Conservation (phyloP, 2,797 vertebrate genomes). For the Malurus splendens region DNA sequence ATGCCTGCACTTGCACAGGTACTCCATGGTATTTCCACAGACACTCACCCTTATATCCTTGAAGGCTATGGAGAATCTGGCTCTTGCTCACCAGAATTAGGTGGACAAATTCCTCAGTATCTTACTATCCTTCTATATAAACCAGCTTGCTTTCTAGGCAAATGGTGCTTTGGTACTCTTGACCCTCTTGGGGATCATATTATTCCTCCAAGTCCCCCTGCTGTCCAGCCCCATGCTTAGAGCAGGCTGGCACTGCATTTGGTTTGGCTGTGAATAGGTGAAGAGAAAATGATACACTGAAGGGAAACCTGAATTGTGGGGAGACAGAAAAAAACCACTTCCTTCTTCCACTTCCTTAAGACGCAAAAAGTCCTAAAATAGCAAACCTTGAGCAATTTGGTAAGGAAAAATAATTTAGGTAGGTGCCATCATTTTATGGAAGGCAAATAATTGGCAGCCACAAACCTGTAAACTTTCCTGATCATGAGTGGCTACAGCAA, state of each 20-base stretch:
- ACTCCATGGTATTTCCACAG: neutral
- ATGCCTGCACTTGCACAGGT: neutral
- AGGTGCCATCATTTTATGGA: neutral
- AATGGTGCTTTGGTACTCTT: neutral
- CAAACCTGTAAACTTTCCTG: neutral
- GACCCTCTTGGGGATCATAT: neutral
- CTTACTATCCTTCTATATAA: neutral
- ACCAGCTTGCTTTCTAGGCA: neutral
- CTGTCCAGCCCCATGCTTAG: neutral
- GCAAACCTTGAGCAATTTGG: neutral
- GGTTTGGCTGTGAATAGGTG: neutral
- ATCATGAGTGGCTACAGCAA: neutral
- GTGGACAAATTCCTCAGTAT: neutral
- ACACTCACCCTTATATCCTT: neutral
- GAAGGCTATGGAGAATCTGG: neutral
- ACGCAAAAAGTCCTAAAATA: neutral
- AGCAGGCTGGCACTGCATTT: neutral
- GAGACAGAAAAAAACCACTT: neutral
- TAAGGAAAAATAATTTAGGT: neutral
- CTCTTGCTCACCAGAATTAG: neutral
- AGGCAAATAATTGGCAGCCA: neutral
- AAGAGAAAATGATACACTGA: neutral
- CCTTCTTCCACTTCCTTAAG: neutral
- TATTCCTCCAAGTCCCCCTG: neutral
- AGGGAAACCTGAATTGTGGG: neutral